Conservation (phyloP, 1,140 invertebrate genomes). For the Helicoverpa zea region DNA sequence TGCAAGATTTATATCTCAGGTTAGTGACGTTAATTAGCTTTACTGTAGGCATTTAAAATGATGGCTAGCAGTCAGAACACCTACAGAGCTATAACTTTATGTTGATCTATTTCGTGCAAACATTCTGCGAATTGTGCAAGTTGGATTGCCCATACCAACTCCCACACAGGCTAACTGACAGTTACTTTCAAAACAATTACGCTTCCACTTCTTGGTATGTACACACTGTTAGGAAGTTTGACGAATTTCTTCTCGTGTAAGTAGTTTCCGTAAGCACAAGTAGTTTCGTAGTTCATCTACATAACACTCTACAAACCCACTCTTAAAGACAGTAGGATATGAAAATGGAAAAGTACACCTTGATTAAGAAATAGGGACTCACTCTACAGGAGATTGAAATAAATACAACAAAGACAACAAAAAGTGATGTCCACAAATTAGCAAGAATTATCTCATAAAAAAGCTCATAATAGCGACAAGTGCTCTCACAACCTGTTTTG, state of each 20-base stretch:
- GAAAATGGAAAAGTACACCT: not conserved
- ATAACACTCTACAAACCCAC: too few species aligned
- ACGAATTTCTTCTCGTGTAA: not conserved
- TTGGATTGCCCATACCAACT: slow-evolving; percentile 68
- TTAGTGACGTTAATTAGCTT: not conserved
- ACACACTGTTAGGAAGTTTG: slow-evolving; percentile 46
- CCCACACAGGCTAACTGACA: slow-evolving; percentile 67
- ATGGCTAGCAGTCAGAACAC: not conserved
- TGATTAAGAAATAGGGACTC: not conserved
- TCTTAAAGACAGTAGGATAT: too few species aligned
- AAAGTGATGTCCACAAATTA: not conserved
- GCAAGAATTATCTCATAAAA: not conserved
- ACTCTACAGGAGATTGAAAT: too few species aligned
- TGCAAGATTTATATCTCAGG: too few species aligned
- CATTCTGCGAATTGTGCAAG: slow-evolving; percentile 69
- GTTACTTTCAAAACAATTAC: slow-evolving; percentile 77
- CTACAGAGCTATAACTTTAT: slow-evolving; percentile 27
- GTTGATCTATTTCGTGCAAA: slow-evolving; percentile 68
- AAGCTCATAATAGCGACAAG: not conserved
- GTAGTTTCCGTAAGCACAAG: not conserved
- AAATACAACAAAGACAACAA: not conserved
- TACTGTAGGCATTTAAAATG: not conserved
- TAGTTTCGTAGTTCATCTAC: too few species aligned
- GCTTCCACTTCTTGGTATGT: slow-evolving; percentile 59
- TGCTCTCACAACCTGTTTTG: slow-evolving; percentile 5